Evolutionary conservation across 2,113 vertebrate species (phyloP), one percentile per base, ranked within the genome.

Genomic region (Poicephalus meyeri): DNA sequence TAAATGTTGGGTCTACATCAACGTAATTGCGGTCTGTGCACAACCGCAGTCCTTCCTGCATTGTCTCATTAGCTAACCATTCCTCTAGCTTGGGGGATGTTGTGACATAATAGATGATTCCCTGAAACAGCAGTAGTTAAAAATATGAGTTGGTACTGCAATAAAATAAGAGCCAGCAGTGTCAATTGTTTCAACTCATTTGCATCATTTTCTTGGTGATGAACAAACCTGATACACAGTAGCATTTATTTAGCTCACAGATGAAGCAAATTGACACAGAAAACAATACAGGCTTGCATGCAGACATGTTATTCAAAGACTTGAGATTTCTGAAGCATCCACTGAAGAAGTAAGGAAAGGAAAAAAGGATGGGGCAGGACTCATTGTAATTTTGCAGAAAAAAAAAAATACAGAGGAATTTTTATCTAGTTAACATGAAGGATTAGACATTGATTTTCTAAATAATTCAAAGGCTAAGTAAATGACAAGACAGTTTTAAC

Each of bases 1-100:
- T 99, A 97, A 99, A 99, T 11, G 99, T 99, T 25, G 99, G 99
- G 95, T 99, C 99, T 73, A 99, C 98, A 92, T 99, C 99, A 39
- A 99, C 99, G 6, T 99, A 99, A 96, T 99, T 99, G 88, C 98
- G 98, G 96, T 99, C 99, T 8, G 98, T 97, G 85, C 99, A 99
- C 12, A 97, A 97, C 58, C 98, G 98, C 35, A 99, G 97, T 35
- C 99, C 99, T 66, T 99, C 99, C 94, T 98, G 99, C 99, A 99
- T 99, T 10, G 98, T 99, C 97, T 99, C 99, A 39, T 99, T 99
- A 25, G 98, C 98, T 69, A 99, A 98, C 99, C 99, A 99, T 49
- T 99, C 99, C 80, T 99, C 99, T 77, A 99, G 97, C 93, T 99
- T 99, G 37, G 99, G 95, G 13, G 99, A 99, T 5, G 98, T 98